These are phyloP conservation scores for Sprattus sprattus DNA, from an alignment of 2,113 vertebrate species.

Conservation along the genomic window DNA sequence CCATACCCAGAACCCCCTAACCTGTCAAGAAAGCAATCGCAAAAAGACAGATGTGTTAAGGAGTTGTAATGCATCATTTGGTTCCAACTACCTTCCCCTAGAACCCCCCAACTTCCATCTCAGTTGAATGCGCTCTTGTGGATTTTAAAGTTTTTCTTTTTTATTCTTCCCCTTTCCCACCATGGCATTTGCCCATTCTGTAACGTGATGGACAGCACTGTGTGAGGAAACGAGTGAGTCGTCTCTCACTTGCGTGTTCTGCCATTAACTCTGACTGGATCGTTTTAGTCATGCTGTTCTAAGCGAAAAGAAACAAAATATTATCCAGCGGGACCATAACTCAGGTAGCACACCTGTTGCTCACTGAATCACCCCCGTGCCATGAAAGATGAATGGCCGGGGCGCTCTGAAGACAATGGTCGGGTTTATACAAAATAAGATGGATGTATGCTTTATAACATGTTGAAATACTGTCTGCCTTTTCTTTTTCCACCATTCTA, in stretches of 20 bases:
- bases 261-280: slow-evolving; percentile 26
- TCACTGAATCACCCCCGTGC: slow-evolving; percentile 14
- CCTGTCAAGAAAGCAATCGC: not conserved
- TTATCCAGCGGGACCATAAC: not conserved
- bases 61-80: slow-evolving; percentile 16
- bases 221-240: slow-evolving; percentile 17
- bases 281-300: slow-evolving; percentile 11
- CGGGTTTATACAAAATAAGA: slow-evolving; percentile 10
- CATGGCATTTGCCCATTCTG: not conserved
- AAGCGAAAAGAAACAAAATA: slow-evolving; percentile 28
- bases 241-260: not conserved
- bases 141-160: not conserved
- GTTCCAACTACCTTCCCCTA: not conserved
- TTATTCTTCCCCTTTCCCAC: not conserved
- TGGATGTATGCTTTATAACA: not conserved
- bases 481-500: not conserved
- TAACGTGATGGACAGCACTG: not conserved
- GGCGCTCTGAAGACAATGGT: slow-evolving; percentile 1
- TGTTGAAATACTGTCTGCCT: slow-evolving; percentile 8
- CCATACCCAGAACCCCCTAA: not conserved
- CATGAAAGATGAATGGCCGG: not conserved
- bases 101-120: not conserved
- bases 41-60: slow-evolving; percentile 2
- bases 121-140: not conserved
- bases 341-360: slow-evolving; percentile 27